Base-by-base conservation (phyloP, 2,888 invertebrate species). In the Ephialtes manifestator region DNA sequence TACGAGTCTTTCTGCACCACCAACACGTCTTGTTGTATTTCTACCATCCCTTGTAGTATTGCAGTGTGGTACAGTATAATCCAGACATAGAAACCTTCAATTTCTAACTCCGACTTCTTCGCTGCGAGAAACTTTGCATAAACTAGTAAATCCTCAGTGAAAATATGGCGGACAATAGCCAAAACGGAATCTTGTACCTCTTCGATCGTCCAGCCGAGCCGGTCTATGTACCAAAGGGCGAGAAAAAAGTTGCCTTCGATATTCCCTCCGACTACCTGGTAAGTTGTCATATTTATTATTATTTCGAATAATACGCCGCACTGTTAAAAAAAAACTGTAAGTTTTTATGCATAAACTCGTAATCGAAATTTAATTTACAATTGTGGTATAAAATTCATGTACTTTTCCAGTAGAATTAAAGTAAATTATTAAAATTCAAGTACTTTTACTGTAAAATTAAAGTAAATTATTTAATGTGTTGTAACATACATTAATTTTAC, bases 121-220 rank as follows among this genome's bases (percentile, higher is more conserved):
- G 0, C 2, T 58, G 28, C 11, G 4, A 28, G 24, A 28, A 58
- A 58, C 28, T 58, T 28, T 15, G 28, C 58, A 4, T 24, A 4
- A 28, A 28, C 2, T 15, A 35, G 58, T 68, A 60, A 39, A 53
- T 85, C 5, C 10, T 58, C 48, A 43, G 28, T 15, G 20, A 35
- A 43, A 63, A 24, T 31, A 85, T 85, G 87, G 65, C 85, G 20
- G 39, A 35, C 35, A 39, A 65, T 58, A 88, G 87, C 43, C 88
- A 89, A 31, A 82, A 65, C 31, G 88, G 87, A 63, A 89, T 94
- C 65, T 88, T 94, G 20, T 92, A 93, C 48, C 95, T 97, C 88
- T 97, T 97, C 94, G 97, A 97, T 91, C 96, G 97, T 55, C 97
- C 97, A 11, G 95, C 95, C 85, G 97, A 97, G 94, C 97, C 97